Evolutionary conservation across 1,140 invertebrate species (phyloP).

Genomic region (Drosophila watanabei): DNA sequence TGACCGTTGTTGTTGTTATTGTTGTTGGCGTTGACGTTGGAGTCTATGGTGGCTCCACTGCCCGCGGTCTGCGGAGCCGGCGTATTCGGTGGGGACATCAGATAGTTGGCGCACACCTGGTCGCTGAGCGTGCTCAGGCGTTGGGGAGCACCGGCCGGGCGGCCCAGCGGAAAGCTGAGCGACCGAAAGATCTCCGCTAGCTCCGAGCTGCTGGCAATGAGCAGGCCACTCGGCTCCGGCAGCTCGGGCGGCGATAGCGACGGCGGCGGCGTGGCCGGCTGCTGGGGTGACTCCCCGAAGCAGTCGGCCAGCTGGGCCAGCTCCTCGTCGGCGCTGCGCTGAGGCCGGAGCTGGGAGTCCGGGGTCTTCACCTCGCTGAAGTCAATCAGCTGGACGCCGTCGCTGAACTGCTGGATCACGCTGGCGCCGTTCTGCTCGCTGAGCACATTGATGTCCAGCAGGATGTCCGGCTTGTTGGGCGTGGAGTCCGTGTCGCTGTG

Average conservation of each 20-base stretch:
- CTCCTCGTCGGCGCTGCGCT: slow-evolving; percentile 64
- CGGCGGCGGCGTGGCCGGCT: slow-evolving; percentile 78
- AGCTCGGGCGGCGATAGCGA: slow-evolving; percentile 76
- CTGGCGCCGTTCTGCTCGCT: slow-evolving; percentile 61
- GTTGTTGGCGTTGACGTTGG: slow-evolving; percentile 6
- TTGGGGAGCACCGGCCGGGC: slow-evolving; percentile 51
- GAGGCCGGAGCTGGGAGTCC: slow-evolving; percentile 20
- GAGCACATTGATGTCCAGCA: slow-evolving; percentile 81
- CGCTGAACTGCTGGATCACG: slow-evolving; percentile 66
- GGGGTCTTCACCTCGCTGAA: slow-evolving; percentile 52
- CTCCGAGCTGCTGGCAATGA: slow-evolving; percentile 75
- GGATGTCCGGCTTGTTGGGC: slow-evolving; percentile 80
- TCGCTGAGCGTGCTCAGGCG: slow-evolving; percentile 82
- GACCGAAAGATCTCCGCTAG: slow-evolving; percentile 82
- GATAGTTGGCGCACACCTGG: slow-evolving; percentile 77
- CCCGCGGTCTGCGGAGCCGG: slow-evolving; percentile 38
- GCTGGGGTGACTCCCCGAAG: slow-evolving; percentile 70
- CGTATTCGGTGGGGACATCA: slow-evolving; percentile 84
- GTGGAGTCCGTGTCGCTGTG: slow-evolving; percentile 82
- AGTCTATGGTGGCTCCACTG: slow-evolving; percentile 24
- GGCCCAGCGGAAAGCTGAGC: slow-evolving; percentile 75
- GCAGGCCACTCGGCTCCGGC: slow-evolving; percentile 68
- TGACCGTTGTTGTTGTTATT: slow-evolving; percentile 10
- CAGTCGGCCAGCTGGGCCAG: slow-evolving; percentile 76
- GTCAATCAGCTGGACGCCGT: slow-evolving; percentile 75